Conservation (phyloP, 2,113 vertebrate species). For the Cromileptes altivelis region DNA sequence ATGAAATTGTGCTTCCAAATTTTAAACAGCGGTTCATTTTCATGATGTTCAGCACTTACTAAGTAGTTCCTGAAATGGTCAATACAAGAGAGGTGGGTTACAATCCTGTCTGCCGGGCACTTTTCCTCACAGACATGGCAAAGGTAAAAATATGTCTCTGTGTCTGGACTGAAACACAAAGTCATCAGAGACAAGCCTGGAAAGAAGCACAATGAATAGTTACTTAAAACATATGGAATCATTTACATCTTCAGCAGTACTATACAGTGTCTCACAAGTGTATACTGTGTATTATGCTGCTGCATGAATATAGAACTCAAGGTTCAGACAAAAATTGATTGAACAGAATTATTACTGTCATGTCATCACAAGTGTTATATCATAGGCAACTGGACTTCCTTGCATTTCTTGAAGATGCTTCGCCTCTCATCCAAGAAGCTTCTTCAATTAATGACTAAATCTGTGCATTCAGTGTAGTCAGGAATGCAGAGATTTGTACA, state of each 20-base stretch:
- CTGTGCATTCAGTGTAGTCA: no score
- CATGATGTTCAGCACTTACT: constrained; percentile 40
- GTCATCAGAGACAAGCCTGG: constrained; percentile 69
- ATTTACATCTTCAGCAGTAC: not conserved
- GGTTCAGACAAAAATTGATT: not conserved
- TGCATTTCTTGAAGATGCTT: no score
- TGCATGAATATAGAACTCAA: not conserved
- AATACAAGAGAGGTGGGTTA: not conserved
- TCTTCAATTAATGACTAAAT: no score
- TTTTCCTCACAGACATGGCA: constrained; percentile 73
- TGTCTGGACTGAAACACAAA: constrained; percentile 26
- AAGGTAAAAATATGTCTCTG: constrained; percentile 16
- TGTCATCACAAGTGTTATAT: no score
- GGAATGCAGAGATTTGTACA: no score
- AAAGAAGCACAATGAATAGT: constrained; percentile 9
- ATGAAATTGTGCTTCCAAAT: not conserved
- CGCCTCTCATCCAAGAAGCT: no score
- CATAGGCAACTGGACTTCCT: no score
- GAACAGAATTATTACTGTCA: no score
- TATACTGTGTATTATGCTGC: not conserved
- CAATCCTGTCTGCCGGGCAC: rapidly evolving
- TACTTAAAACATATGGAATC: not conserved
- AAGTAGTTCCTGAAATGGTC: constrained; percentile 62
- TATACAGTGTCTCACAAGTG: not conserved
- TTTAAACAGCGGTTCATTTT: not conserved